Conservation (phyloP, 2,113 vertebrate genomes). For the Mastomys coucha region DNA sequence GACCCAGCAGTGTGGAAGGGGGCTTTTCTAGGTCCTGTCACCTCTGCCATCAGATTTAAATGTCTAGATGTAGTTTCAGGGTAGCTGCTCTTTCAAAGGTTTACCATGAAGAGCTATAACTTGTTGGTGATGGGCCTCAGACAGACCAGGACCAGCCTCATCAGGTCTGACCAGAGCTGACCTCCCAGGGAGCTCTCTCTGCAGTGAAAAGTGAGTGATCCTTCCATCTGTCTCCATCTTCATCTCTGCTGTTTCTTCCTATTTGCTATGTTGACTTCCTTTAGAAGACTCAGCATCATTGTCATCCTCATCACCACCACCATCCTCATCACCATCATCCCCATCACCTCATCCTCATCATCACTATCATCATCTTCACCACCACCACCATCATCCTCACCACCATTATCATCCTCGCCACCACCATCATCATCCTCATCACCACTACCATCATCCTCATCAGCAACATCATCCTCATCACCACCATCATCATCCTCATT, state of each 20-base stretch:
- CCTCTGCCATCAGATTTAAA: background rate
- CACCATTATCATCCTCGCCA: fast-evolving
- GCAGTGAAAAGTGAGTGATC: background rate
- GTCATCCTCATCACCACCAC: fast-evolving
- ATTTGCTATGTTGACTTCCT: background rate
- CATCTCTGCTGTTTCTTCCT: background rate
- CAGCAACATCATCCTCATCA: fast-evolving
- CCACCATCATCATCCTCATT: fast-evolving
- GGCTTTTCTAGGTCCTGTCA: background rate
- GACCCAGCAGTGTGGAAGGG: background rate
- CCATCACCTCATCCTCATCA: fast-evolving
- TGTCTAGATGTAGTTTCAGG: background rate
- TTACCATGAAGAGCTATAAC: background rate
- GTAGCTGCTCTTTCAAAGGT: background rate
- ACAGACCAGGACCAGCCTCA: fast-evolving
- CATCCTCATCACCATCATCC: fast-evolving
- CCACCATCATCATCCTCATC: fast-evolving
- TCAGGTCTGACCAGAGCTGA: background rate
- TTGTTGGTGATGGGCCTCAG: background rate
- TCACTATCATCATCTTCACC: fast-evolving
- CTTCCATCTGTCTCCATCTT: background rate
- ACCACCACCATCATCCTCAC: fast-evolving
- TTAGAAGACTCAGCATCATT: background rate
- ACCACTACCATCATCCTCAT: fast-evolving
- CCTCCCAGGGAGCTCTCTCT: background rate